Conservation (phyloP, 92 coral and sea anemone genomes). For the Paragorgia papillata region DNA sequence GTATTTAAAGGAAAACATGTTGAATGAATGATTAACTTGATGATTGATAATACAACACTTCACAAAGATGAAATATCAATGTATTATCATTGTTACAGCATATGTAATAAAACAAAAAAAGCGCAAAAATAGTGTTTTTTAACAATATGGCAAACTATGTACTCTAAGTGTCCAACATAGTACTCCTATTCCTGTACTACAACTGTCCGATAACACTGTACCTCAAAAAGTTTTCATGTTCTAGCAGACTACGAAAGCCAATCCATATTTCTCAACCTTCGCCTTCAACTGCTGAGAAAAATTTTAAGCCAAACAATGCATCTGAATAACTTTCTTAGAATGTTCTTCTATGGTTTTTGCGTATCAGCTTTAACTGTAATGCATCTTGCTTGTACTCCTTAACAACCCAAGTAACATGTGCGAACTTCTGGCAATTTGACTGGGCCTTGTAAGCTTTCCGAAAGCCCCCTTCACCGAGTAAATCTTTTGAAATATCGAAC, state of each 20-base stretch:
- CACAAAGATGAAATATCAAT: no score
- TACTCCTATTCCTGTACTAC: no score
- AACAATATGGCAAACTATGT: no score
- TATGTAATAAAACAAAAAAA: no score
- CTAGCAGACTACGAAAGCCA: neutral
- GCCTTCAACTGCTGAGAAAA: slow-evolving; percentile 48
- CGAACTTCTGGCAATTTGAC: slow-evolving; percentile 37
- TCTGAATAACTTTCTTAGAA: slow-evolving; percentile 67
- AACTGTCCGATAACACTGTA: no score
- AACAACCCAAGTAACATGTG: slow-evolving; percentile 56
- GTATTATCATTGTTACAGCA: no score
- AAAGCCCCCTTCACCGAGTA: slow-evolving; percentile 61
- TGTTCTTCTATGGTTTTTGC: slow-evolving; percentile 59
- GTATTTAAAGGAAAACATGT: slow-evolving; percentile 36
- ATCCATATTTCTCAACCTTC: slow-evolving; percentile 1
- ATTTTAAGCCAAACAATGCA: slow-evolving; percentile 60
- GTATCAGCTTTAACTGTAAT: slow-evolving; percentile 43
- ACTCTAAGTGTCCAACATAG: no score
- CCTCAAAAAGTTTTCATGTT: slow-evolving; percentile 2
- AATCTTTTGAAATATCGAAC: slow-evolving; percentile 55
- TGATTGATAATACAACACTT: no score
- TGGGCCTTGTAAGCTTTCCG: slow-evolving; percentile 58
- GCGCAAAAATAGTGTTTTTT: no score
- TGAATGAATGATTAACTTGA: neutral
- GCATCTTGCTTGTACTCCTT: slow-evolving; percentile 53